Percentiles rank a stretch among this genome's conserved stretches.
Conservation (phyloP, 2,797 vertebrate genomes). For the Semotilus atromaculatus region DNA sequence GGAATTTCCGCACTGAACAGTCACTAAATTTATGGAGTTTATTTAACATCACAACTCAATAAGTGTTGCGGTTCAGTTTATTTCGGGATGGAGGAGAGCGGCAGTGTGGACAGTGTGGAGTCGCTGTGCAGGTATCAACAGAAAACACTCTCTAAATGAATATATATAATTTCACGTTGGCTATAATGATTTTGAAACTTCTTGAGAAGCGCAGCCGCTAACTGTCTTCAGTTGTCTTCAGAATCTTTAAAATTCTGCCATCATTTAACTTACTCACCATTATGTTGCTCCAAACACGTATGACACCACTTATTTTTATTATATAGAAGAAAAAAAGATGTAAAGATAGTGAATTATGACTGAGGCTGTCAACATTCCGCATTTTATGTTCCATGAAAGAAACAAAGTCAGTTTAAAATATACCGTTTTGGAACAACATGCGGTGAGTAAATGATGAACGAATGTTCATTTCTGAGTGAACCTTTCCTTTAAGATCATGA, state of each 20-base stretch:
- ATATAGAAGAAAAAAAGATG: background rate
- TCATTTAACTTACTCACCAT: background rate
- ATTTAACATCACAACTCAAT: background rate
- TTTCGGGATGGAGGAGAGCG: conserved; percentile 28
- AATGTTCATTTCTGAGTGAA: background rate
- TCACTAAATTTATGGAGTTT: background rate
- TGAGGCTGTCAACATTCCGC: background rate
- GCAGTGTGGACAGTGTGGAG: conserved; percentile 60
- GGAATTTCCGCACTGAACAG: conserved; percentile 30
- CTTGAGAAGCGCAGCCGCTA: background rate
- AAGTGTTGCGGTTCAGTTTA: background rate
- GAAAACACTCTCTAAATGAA: background rate
- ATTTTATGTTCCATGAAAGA: background rate
- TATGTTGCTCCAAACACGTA: background rate
- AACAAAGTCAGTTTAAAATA: background rate
- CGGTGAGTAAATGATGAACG: background rate
- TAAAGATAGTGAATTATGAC: background rate
- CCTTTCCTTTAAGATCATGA: background rate
- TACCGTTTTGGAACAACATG: background rate
- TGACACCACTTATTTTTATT: background rate
- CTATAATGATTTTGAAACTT: background rate
- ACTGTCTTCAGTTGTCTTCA: background rate
- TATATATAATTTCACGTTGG: background rate
- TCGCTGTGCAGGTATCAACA: conserved; percentile 60
- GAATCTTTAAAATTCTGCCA: background rate